Evolutionary conservation across 2,888 invertebrate genomes (phyloP).

Genomic region (Alloscopus bannaensis): DNA sequence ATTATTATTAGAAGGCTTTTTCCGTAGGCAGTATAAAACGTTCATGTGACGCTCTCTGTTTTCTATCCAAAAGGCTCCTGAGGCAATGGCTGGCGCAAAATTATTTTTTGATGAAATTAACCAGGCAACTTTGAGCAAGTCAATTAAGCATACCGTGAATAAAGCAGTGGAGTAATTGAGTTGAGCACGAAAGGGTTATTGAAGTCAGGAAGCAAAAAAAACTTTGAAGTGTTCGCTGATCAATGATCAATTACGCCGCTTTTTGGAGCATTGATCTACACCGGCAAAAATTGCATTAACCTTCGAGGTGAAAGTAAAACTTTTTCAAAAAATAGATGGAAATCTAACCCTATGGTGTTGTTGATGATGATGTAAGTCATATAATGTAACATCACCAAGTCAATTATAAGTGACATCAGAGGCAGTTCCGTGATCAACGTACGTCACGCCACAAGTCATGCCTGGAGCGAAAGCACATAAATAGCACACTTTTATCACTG

Average conservation of each 20-base stretch:
- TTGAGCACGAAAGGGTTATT: no score
- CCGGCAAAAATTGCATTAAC: no score
- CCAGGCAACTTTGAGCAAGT: no score
- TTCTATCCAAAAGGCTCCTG: conserved; percentile 10
- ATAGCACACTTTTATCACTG: no score
- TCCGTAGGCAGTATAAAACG: background rate
- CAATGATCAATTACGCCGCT: no score
- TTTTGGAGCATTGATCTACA: no score
- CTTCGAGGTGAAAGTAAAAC: no score
- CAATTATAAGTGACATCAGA: background rate
- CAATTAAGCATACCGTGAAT: no score
- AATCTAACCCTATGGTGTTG: background rate
- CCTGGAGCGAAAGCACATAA: background rate
- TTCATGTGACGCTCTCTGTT: background rate
- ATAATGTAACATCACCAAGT: background rate
- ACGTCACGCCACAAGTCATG: background rate
- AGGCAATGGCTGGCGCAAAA: conserved; percentile 6
- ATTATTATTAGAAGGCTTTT: conserved; percentile 4
- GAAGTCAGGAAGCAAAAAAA: no score
- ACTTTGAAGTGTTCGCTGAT: no score
- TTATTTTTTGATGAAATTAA: no score
- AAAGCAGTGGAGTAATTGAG: no score
- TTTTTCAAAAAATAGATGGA: background rate
- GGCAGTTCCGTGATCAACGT: background rate
- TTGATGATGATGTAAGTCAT: background rate